Evolutionary conservation across 2,797 vertebrate genomes (phyloP).

Genomic region (Pampus argenteus): DNA sequence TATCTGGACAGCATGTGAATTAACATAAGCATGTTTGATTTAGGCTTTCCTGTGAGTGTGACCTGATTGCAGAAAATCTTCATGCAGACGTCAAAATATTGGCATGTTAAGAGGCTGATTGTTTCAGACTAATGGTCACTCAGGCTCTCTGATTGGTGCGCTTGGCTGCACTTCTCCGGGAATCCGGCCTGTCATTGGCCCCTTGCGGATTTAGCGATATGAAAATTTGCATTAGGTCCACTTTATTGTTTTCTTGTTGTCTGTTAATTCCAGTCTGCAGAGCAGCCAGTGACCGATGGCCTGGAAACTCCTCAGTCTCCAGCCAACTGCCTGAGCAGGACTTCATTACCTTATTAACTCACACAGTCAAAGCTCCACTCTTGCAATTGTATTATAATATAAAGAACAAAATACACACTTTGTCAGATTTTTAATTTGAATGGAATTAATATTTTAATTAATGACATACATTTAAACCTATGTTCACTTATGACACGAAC

Average conservation of each 20-base stretch:
- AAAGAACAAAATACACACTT: slow-evolving; percentile 11
- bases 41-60: slow-evolving; percentile 72
- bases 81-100: slow-evolving; percentile 81
- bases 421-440: slow-evolving; percentile 12
- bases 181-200: slow-evolving; percentile 74
- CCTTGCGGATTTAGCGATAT: slow-evolving; percentile 75
- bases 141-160: slow-evolving; percentile 81
- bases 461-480: slow-evolving; percentile 1
- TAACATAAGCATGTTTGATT: slow-evolving; percentile 72
- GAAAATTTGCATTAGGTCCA: slow-evolving; percentile 85
- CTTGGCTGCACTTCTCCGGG: slow-evolving; percentile 79
- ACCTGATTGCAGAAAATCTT: slow-evolving; percentile 80
- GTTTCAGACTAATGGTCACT: slow-evolving; percentile 88
- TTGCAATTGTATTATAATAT: not conserved
- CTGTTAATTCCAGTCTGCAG: slow-evolving; percentile 89
- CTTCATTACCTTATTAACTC: slow-evolving; percentile 40
- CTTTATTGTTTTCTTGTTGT: slow-evolving; percentile 87
- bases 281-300: slow-evolving; percentile 86
- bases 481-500: slow-evolving; percentile 17
- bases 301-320: slow-evolving; percentile 61
- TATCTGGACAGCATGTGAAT: slow-evolving; percentile 76
- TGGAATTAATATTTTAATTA: slow-evolving; percentile 18
- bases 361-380: slow-evolving; percentile 23
- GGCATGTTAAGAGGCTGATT: too few relatives aligned
- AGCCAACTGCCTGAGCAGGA: slow-evolving; percentile 54